Percentiles rank a stretch among this genome's conserved stretches.
These are phyloP conservation scores for Cataglyphis albicans DNA, from an alignment of 2,888 invertebrate species.

Conservation along the genomic window DNA sequence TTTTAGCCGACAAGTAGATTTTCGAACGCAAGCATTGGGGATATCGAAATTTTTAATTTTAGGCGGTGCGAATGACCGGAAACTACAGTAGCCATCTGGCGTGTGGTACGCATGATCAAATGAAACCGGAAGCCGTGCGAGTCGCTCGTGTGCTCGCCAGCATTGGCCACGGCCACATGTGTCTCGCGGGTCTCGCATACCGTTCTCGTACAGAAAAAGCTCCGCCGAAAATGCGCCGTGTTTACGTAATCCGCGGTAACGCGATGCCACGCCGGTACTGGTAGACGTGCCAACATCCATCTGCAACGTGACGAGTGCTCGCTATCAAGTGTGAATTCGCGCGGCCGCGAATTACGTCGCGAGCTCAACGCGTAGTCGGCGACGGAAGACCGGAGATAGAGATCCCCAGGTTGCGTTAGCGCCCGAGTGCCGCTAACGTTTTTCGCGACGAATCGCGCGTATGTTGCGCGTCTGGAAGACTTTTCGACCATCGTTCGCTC, in stretches of 20 bases:
- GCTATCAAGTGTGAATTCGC: conserved; percentile 4
- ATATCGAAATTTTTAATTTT: not conserved
- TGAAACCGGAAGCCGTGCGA: conserved; percentile 79
- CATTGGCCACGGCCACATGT: conserved; percentile 80
- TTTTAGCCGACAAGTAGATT: not conserved
- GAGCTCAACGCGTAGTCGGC: not conserved
- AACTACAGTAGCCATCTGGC: conserved; percentile 51
- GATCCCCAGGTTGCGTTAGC: not conserved
- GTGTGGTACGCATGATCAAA: conserved; percentile 51
- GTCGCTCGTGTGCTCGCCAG: conserved; percentile 75
- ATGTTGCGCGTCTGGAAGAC: conserved; percentile 16
- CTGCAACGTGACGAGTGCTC: not conserved
- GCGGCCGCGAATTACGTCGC: not conserved
- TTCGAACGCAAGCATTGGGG: not conserved
- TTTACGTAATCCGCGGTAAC: conserved; percentile 82
- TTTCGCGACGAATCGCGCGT: conserved; percentile 1
- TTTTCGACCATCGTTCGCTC: not conserved
- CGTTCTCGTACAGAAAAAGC: conserved; percentile 74
- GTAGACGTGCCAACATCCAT: conserved; percentile 41
- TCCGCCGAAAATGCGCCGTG: conserved; percentile 79
- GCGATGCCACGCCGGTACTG: conserved; percentile 67
- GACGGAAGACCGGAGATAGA: conserved; percentile 2
- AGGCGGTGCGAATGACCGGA: conserved; percentile 31
- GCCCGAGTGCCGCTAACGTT: not conserved
- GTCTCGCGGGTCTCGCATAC: conserved; percentile 75